A percentile compares a stretch with the other conserved stretches of the same genome.
phyloP scores from a whole-genome alignment of 2,113 vertebrate species.

The Sylvia atricapilla region DNA sequence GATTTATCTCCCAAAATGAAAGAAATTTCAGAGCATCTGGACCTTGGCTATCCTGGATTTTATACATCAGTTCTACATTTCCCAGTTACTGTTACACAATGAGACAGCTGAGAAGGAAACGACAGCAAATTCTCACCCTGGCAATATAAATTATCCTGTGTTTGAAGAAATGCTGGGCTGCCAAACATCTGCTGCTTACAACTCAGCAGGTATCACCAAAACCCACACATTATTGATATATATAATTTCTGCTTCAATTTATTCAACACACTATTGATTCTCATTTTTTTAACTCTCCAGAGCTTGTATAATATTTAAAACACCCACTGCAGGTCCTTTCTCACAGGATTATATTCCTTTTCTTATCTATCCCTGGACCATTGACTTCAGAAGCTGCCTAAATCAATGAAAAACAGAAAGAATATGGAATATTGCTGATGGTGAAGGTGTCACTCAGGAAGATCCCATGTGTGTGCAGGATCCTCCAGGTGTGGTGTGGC shows the following conservation, averaged over 20 bases:
- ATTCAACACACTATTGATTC: not conserved
- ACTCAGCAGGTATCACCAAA: not conserved
- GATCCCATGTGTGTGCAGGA: not conserved
- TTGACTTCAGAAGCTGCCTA: not conserved
- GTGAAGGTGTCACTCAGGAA: not conserved
- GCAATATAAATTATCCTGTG: not conserved
- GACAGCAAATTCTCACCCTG: not conserved
- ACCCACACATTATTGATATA: not conserved
- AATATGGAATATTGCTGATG: not conserved
- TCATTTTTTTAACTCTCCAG: not conserved
- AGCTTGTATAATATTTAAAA: not conserved
- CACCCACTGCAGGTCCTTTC: not conserved
- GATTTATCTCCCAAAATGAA: not conserved
- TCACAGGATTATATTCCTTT: not conserved
- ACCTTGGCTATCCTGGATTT: not conserved
- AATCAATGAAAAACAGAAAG: not conserved
- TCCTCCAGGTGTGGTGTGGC: not conserved
- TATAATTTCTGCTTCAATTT: not conserved
- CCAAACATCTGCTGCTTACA: not conserved
- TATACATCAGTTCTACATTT: not conserved
- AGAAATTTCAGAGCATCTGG: not conserved
- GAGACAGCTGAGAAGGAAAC: not conserved
- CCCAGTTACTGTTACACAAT: not conserved
- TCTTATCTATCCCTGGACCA: not conserved
- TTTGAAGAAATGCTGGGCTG: not conserved